Percentiles rank a stretch among this genome's conserved stretches.
These are phyloP conservation scores for Drymonia ruficornis DNA, from an alignment of 2,888 invertebrate genomes.

Conservation along the genomic window DNA sequence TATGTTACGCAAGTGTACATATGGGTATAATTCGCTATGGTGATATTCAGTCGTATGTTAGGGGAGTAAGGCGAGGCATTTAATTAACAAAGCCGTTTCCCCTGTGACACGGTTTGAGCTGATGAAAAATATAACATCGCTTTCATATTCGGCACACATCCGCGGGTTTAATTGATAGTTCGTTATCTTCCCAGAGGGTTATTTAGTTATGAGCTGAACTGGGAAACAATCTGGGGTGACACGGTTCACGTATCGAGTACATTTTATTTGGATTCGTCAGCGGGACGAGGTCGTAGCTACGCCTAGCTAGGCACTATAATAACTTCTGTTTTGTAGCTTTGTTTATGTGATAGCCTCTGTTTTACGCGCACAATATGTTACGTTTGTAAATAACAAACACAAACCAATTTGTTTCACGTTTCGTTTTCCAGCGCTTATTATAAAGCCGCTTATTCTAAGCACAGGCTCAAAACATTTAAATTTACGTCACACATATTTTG, in stretches of 20 bases:
- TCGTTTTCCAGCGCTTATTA: too few relatives aligned
- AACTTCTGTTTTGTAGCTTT: conserved; percentile 25
- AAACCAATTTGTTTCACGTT: too few relatives aligned
- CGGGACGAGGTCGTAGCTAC: conserved; percentile 32
- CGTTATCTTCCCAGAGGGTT: conserved; percentile 53
- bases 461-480: too few relatives aligned
- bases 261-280: conserved; percentile 60
- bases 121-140: conserved; percentile 42
- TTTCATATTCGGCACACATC: conserved; percentile 47
- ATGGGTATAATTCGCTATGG: conserved; percentile 20
- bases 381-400: too few relatives aligned
- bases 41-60: conserved; percentile 18
- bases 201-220: conserved; percentile 57
- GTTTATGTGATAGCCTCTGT: conserved; percentile 28
- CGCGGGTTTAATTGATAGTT: conserved; percentile 56
- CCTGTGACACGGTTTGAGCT: conserved; percentile 18
- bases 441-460: too few relatives aligned
- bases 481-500: too few relatives aligned
- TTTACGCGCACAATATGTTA: conserved; percentile 11
- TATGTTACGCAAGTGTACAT: conserved; percentile 12
- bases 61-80: conserved; percentile 28
- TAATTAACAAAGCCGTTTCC: conserved; percentile 36
- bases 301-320: conserved; percentile 13
- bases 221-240: conserved; percentile 41
- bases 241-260: conserved; percentile 51